These are phyloP conservation scores for Peromyscus maniculatus DNA, from an alignment of 2,113 vertebrate genomes.

Conservation along the genomic window DNA sequence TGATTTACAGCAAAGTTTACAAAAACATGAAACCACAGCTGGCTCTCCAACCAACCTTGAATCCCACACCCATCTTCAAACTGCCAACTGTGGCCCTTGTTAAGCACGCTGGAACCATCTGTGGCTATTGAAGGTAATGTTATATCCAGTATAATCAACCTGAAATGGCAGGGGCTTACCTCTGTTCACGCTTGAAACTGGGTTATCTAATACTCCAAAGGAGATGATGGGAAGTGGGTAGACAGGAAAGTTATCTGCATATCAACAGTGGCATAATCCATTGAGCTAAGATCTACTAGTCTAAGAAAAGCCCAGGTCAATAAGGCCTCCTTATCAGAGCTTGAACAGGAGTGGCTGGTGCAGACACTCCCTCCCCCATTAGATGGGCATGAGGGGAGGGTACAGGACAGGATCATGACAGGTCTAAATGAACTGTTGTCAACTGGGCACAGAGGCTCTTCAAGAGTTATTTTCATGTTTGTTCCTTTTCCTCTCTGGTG, in stretches of 20 bases:
- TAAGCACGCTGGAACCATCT: neutral
- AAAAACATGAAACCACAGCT: conserved; percentile 40
- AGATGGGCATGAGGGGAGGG: too few relatives aligned
- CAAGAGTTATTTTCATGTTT: neutral
- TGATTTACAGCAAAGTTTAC: neutral
- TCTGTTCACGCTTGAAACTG: neutral
- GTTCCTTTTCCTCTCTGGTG: neutral
- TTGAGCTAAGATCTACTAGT: neutral
- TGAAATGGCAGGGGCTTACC: neutral
- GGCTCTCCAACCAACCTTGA: neutral
- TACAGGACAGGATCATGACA: neutral
- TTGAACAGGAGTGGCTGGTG: too few relatives aligned
- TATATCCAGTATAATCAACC: neutral
- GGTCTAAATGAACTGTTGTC: neutral
- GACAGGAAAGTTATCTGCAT: neutral
- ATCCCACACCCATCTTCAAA: neutral
- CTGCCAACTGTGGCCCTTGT: neutral
- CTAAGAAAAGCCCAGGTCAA: neutral
- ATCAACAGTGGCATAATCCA: neutral
- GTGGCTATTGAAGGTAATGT: neutral
- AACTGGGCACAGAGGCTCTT: neutral
- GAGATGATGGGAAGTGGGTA: neutral
- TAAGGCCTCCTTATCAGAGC: neutral
- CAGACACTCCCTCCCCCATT: neutral
- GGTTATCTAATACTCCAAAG: neutral